Percentiles rank a stretch among this genome's conserved stretches.
Conservation (phyloP, 2,113 vertebrate genomes). For the Scomber japonicus region DNA sequence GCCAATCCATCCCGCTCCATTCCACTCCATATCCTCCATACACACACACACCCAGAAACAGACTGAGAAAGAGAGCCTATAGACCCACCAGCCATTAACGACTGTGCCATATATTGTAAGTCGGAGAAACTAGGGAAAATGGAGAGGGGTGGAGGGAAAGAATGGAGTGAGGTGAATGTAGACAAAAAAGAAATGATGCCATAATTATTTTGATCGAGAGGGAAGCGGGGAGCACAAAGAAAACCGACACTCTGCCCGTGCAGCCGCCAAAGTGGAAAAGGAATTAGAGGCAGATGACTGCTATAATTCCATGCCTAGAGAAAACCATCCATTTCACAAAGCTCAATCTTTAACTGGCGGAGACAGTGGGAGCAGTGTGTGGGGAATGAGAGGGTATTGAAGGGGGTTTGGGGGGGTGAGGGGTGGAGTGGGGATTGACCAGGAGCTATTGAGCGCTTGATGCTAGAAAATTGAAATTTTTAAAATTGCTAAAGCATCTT, state of each 20-base stretch:
- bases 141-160: neutral
- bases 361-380: slow-evolving; percentile 41
- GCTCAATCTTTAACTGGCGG: slow-evolving; percentile 63
- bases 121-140: slow-evolving; percentile 39
- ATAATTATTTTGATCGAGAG: slow-evolving; percentile 74
- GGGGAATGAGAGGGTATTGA: neutral
- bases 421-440: slow-evolving; percentile 23
- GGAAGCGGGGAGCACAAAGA: slow-evolving; percentile 61
- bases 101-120: slow-evolving; percentile 75
- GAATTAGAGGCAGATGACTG: slow-evolving; percentile 76
- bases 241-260: slow-evolving; percentile 51
- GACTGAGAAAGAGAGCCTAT: slow-evolving; percentile 60
- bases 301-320: slow-evolving; percentile 70
- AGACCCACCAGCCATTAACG: slow-evolving; percentile 72
- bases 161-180: slow-evolving; percentile 49
- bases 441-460: slow-evolving; percentile 49
- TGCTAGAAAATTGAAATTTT: slow-evolving; percentile 62
- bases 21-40: slow-evolving; percentile 51
- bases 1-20: slow-evolving; percentile 58
- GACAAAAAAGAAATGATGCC: slow-evolving; percentile 66
- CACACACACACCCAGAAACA: slow-evolving; percentile 22
- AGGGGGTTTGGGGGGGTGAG: neutral
- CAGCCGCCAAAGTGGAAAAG: slow-evolving; percentile 63
- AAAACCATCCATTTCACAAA: slow-evolving; percentile 70
- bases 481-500: slow-evolving; percentile 60